These are phyloP conservation scores for Megalurothrips usitatus DNA, from an alignment of 2,888 invertebrate genomes.

Conservation along the genomic window DNA sequence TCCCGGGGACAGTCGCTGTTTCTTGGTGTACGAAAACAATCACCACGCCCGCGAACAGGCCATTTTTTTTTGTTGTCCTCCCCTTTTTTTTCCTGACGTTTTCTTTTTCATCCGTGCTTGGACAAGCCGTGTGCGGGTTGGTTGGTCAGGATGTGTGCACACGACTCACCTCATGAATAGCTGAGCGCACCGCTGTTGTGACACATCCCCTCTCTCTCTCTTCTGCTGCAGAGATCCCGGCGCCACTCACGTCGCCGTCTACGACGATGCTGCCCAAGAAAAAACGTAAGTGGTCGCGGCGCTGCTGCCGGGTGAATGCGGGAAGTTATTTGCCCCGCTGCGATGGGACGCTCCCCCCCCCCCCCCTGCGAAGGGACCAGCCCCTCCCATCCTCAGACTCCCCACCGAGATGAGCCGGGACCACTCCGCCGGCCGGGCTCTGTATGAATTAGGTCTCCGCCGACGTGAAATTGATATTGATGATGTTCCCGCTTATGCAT, in stretches of 20 bases:
- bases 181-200: no score
- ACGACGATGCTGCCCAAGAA: slow-evolving; percentile 19
- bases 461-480: slow-evolving; percentile 20
- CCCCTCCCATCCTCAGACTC: neutral
- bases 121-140: no score
- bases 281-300: slow-evolving; percentile 8
- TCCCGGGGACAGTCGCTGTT: neutral
- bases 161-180: no score
- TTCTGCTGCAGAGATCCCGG: neutral
- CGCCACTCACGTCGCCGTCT: neutral
- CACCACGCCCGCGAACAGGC: neutral
- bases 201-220: neutral
- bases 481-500: slow-evolving; percentile 26
- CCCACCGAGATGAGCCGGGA: neutral
- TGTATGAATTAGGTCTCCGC: slow-evolving; percentile 15
- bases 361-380: neutral
- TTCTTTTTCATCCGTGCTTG: neutral
- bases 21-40: neutral
- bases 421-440: neutral
- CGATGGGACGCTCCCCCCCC: neutral
- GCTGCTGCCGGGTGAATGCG: neutral
- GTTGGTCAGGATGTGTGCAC: no score
- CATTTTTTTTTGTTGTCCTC: no score
- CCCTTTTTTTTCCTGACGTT: no score
- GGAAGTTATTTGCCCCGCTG: neutral